phyloP scores from a whole-genome alignment of 2,797 vertebrate species.

The Xenops minutus region DNA sequence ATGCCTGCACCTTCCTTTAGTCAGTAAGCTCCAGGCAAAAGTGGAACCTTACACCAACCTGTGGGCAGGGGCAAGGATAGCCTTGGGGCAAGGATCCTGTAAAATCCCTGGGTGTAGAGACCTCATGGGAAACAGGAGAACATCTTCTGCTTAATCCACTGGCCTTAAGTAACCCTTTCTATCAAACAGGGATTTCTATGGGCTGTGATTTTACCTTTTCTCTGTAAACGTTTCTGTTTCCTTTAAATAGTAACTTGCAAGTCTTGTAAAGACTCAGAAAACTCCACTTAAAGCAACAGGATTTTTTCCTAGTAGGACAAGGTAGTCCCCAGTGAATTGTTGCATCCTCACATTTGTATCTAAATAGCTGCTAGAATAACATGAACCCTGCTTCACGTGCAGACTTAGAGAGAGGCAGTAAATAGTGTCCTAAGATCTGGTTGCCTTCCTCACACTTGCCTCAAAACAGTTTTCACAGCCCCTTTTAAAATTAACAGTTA shows the following conservation, averaged over 20 bases:
- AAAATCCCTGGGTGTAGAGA: neutral
- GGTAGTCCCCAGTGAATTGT: neutral
- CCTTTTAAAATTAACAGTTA: slow-evolving; percentile 1
- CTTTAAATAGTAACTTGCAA: neutral
- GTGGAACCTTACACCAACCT: neutral
- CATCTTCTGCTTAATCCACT: neutral
- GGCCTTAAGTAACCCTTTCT: neutral
- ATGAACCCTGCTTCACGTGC: neutral
- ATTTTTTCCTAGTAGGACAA: neutral
- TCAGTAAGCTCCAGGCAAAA: neutral
- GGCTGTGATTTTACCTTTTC: neutral
- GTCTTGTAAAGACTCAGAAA: neutral
- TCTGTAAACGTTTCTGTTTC: neutral
- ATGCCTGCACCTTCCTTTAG: neutral
- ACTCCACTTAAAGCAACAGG: neutral
- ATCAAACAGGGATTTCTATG: neutral
- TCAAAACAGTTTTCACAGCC: neutral
- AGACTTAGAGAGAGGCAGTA: neutral
- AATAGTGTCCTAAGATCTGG: neutral
- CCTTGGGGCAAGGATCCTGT: neutral
- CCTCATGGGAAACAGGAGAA: neutral
- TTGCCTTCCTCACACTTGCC: neutral
- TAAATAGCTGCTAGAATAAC: neutral
- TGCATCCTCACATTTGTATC: neutral
- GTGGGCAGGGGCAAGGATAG: neutral